Evolutionary conservation across 2,888 invertebrate genomes (phyloP), one percentile per base, ranked within the genome.

Genomic region (Peribatodes rhomboidaria): DNA sequence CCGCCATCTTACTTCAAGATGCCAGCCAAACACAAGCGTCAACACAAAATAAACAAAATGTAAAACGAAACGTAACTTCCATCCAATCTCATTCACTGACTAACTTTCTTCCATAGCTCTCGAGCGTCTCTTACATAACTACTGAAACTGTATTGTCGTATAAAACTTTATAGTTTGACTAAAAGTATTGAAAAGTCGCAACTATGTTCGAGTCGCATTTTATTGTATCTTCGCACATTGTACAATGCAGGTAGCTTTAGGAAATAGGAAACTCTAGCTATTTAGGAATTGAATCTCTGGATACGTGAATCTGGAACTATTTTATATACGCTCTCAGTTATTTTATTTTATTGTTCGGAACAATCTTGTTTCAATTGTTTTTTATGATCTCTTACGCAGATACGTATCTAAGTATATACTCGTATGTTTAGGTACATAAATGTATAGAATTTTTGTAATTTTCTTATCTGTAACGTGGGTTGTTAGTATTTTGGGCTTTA

Each of bases 131-230:
- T 58, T 61, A 47, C 57, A 44, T 63, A 62, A 68, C 69, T 65
- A 61, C 67, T 68, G 65, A 73, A 71, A 66, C 69, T 72, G 69
- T 71, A 74, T 66, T 61, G 70, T 65, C 68, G 68, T 65, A 74
- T 76, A 76, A 76, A 77, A 77, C 46, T 76, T 77, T 73, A 76
- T 67, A 55, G 68, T 58, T 53, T 62, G 68, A 71, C 70, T 72
- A 67, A 74, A 74, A 75, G 73, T 73, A 77, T 74, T 71, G 76
- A 71, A 74, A 65, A 69, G 66, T 66, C 54, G 59, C 68, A 59
- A 74, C 73, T 69, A 66, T 69, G 73, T 74, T 67, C 46, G 44
- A 52, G 46, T 22, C 55, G 57, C 57, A 64, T 64, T 54, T 61
- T 49, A 55, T 42, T 56, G 50, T 52, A 55, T 57, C 31, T 57